Evolutionary conservation across 2,113 vertebrate species (phyloP).

Genomic region (Tor tambroides): DNA sequence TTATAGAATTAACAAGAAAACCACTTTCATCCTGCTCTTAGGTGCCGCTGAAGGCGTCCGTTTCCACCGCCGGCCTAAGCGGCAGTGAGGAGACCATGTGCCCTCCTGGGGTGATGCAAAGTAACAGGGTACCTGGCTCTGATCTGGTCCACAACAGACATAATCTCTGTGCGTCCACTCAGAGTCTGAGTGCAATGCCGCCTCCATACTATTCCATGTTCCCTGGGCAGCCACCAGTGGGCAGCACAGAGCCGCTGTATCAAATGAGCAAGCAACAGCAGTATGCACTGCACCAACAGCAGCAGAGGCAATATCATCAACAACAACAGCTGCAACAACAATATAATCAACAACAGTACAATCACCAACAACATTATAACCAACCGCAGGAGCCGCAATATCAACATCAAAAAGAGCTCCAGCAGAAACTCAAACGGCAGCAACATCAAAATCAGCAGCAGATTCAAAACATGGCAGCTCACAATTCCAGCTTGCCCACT

Average conservation of each 20-base stretch:
- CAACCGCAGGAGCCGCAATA: slow-evolving; percentile 16
- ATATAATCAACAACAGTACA: slow-evolving; percentile 19
- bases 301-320: slow-evolving; percentile 47
- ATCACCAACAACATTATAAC: slow-evolving; percentile 15
- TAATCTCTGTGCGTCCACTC: slow-evolving; percentile 74
- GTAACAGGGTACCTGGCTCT: slow-evolving; percentile 40
- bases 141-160: slow-evolving; percentile 67
- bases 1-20: too few species aligned
- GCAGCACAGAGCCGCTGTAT: slow-evolving; percentile 56
- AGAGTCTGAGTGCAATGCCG: slow-evolving; percentile 75
- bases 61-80: slow-evolving; percentile 48
- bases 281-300: slow-evolving; percentile 56
- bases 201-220: slow-evolving; percentile 78
- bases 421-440: slow-evolving; percentile 31
- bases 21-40: neutral
- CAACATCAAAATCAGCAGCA: slow-evolving; percentile 41
- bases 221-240: slow-evolving; percentile 75
- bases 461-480: neutral
- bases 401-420: slow-evolving; percentile 36
- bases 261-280: slow-evolving; percentile 62
- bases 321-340: slow-evolving; percentile 43
- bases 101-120: slow-evolving; percentile 24
- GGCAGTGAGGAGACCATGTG: slow-evolving; percentile 28
- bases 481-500: slow-evolving; percentile 57
- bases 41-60: slow-evolving; percentile 71